phyloP scores from a whole-genome alignment of 2,888 invertebrate species.

The Aleiodes leptofemur region DNA sequence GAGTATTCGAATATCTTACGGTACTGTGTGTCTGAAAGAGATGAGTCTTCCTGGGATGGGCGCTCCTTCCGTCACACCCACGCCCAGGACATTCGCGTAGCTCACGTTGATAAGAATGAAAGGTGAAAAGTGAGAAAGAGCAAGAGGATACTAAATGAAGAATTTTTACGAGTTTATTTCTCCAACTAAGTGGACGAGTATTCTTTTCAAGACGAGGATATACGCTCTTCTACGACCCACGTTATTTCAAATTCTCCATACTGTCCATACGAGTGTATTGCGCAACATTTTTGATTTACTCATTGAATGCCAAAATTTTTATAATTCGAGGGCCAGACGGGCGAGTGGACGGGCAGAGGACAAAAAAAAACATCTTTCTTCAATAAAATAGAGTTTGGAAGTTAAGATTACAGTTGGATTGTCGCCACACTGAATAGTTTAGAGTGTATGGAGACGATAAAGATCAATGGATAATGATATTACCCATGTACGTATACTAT shows the following conservation, averaged over 20 bases:
- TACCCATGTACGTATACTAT: conserved; percentile 54
- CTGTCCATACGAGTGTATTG: conserved; percentile 41
- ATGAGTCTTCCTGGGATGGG: conserved; percentile 46
- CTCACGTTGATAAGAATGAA: conserved; percentile 52
- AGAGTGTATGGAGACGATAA: conserved; percentile 54
- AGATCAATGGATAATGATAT: conserved; percentile 59
- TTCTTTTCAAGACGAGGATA: conserved; percentile 36
- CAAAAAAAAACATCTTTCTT: conserved; percentile 7
- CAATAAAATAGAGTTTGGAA: conserved; percentile 48
- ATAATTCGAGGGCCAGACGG: not conserved
- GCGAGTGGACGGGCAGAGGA: too few species aligned
- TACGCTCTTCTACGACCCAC: conserved; percentile 53
- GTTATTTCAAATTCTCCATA: conserved; percentile 42
- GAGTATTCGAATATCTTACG: conserved; percentile 50
- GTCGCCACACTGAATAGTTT: conserved; percentile 39
- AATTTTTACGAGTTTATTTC: conserved; percentile 49
- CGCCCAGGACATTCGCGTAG: conserved; percentile 61
- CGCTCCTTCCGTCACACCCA: conserved; percentile 68
- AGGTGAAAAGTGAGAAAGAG: conserved; percentile 24
- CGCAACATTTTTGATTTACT: conserved; percentile 34
- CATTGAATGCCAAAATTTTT: not conserved
- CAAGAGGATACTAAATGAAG: conserved; percentile 5
- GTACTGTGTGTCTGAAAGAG: conserved; percentile 42
- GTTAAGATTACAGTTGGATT: conserved; percentile 4
- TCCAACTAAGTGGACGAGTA: conserved; percentile 50